phyloP scores from a whole-genome alignment of 2,113 vertebrate genomes.

The Candoia aspera region DNA sequence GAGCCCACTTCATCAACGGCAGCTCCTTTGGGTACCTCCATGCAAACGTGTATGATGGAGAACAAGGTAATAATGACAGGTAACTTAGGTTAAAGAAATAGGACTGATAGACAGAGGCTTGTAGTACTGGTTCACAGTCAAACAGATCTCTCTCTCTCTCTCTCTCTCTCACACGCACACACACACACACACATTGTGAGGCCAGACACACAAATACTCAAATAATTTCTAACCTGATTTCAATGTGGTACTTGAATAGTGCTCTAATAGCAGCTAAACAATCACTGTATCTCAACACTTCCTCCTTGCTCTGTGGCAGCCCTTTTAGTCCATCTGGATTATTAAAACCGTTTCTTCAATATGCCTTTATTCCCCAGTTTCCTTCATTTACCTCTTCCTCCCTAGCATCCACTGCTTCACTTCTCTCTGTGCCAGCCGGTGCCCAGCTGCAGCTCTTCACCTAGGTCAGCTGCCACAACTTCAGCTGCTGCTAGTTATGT shows the following conservation, averaged over 20 bases:
- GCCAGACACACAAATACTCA: not conserved
- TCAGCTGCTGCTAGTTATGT: constrained; percentile 31
- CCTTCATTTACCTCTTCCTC: constrained; percentile 11
- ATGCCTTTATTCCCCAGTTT: not conserved
- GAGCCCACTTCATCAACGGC: constrained; percentile 67
- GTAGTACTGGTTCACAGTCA: not conserved
- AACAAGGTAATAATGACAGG: constrained; percentile 72
- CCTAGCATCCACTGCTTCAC: not conserved
- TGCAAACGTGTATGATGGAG: constrained; percentile 70
- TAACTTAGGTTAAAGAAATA: not conserved
- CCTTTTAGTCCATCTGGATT: constrained; percentile 2
- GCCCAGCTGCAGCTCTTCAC: constrained; percentile 22
- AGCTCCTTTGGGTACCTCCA: constrained; percentile 70
- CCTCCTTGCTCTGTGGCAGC: not conserved
- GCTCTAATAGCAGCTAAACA: not conserved
- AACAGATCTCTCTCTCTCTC: not conserved
- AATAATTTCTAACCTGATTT: constrained; percentile 12
- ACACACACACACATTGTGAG: not conserved
- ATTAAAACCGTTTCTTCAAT: not conserved
- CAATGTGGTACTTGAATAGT: not conserved
- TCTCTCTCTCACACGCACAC: too few relatives aligned
- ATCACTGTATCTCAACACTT: not conserved
- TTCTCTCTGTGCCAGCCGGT: constrained; percentile 18
- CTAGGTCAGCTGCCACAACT: constrained; percentile 27
- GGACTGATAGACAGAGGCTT: not conserved